These are phyloP conservation scores for Paratilapia polleni DNA, from an alignment of 2,113 vertebrate species.

Conservation along the genomic window DNA sequence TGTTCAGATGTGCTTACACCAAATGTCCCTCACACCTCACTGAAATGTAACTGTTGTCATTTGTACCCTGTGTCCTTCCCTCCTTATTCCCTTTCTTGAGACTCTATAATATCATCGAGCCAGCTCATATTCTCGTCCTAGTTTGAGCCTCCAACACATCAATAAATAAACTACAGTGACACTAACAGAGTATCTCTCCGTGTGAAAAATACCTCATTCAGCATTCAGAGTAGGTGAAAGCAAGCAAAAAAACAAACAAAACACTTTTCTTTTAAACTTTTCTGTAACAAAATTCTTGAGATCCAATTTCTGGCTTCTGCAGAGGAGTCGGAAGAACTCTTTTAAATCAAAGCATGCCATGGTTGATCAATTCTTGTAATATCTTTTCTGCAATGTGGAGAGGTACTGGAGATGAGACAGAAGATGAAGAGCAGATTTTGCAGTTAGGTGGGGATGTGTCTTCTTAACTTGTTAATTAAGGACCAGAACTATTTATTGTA, in stretches of 20 bases:
- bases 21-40: not conserved
- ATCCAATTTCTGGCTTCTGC: conserved; percentile 47
- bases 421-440: conserved; percentile 21
- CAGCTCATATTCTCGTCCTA: conserved; percentile 67
- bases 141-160: conserved; percentile 69
- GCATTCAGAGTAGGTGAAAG: conserved; percentile 36
- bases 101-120: conserved; percentile 53
- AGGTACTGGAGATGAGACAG: conserved; percentile 39
- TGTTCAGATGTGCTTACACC: not conserved
- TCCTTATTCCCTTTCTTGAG: conserved; percentile 32
- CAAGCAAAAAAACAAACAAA: not conserved
- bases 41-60: conserved; percentile 24
- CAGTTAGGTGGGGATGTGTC: conserved; percentile 11
- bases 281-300: conserved; percentile 33
- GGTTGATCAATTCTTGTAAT: conserved; percentile 57
- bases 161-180: conserved; percentile 72
- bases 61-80: conserved; percentile 4
- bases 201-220: conserved; percentile 70
- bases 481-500: conserved; percentile 11
- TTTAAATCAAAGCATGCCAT: conserved; percentile 39
- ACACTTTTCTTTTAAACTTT: conserved; percentile 35
- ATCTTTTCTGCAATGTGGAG: conserved; percentile 37
- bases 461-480: conserved; percentile 14
- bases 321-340: conserved; percentile 31
- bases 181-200: conserved; percentile 64